phyloP scores from a whole-genome alignment of 2,888 invertebrate genomes.

The Eupithecia pulchellata region DNA sequence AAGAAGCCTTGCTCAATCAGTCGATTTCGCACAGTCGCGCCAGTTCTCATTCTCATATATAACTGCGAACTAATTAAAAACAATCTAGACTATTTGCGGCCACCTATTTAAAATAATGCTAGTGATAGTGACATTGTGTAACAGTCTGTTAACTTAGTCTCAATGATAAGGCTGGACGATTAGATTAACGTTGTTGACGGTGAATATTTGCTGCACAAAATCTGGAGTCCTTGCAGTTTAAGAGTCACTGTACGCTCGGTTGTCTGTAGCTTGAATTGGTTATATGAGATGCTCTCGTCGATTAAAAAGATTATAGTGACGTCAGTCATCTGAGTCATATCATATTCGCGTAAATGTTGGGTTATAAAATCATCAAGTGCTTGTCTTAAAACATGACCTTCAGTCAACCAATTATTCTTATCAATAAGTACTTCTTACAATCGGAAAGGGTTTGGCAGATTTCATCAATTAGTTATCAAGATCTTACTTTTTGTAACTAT shows the following conservation, averaged over 20 bases:
- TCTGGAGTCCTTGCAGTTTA: conserved; percentile 25
- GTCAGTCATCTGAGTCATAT: conserved; percentile 1
- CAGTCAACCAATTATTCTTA: background rate
- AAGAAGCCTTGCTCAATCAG: conserved; percentile 24
- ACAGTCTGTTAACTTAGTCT: conserved; percentile 46
- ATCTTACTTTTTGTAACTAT: background rate
- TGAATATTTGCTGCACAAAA: conserved; percentile 42
- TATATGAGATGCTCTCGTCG: conserved; percentile 14
- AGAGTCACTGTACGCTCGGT: conserved; percentile 11
- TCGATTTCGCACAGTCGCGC: conserved; percentile 6
- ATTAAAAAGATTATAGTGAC: background rate
- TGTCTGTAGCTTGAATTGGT: conserved; percentile 14
- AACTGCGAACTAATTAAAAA: conserved; percentile 7
- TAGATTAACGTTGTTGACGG: conserved; percentile 47
- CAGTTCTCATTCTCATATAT: conserved; percentile 25
- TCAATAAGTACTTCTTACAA: background rate
- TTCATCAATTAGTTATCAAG: background rate
- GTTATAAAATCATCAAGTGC: conserved; percentile 30
- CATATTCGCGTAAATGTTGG: conserved; percentile 21
- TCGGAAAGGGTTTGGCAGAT: background rate
- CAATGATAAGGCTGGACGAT: conserved; percentile 47
- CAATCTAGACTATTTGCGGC: conserved; percentile 3
- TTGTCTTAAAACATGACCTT: background rate
- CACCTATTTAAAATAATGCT: conserved; percentile 22
- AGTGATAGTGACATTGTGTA: conserved; percentile 34